phyloP scores from a whole-genome alignment of 2,113 vertebrate species.

The Amazona vittata region DNA sequence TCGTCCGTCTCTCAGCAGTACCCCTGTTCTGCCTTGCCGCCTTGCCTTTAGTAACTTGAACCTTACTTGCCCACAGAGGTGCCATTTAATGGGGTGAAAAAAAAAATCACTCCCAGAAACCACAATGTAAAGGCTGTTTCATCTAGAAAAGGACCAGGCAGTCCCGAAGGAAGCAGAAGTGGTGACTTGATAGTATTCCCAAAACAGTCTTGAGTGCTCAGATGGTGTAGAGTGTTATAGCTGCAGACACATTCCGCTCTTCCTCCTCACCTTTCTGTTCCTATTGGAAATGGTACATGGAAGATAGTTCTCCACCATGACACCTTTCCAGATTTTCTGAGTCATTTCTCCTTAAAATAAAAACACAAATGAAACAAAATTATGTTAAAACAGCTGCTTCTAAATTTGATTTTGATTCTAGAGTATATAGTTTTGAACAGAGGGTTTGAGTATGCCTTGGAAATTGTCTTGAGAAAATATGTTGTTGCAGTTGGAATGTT shows the following conservation, averaged over 20 bases:
- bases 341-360: neutral
- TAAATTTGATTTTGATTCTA: neutral
- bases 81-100: neutral
- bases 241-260: accelerated
- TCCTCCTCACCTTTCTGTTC: neutral
- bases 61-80: neutral
- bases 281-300: neutral
- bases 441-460: neutral
- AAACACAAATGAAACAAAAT: neutral
- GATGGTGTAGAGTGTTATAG: accelerated
- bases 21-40: neutral
- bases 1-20: neutral
- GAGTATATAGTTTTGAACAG: neutral
- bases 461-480: neutral
- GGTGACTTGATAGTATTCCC: neutral
- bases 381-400: neutral
- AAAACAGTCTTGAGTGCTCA: neutral
- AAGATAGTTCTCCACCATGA: neutral
- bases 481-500: neutral
- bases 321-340: neutral
- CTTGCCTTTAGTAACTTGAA: neutral
- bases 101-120: neutral
- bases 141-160: neutral
- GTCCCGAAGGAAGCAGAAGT: neutral
- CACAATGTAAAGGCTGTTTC: neutral